phyloP scores from a whole-genome alignment of 2,113 vertebrate species.

The Triplophysa dalaica region DNA sequence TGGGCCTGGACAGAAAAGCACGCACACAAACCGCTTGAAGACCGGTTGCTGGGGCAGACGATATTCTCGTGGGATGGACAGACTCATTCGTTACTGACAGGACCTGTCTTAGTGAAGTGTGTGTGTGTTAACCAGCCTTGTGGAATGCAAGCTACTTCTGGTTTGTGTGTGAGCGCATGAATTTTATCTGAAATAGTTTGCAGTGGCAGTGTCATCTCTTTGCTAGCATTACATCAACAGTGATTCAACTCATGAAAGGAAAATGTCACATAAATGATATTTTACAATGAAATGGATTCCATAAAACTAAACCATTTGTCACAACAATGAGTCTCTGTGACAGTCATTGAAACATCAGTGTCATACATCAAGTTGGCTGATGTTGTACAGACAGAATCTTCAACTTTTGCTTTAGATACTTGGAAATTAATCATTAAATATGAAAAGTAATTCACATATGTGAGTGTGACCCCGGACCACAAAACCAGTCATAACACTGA shows the following conservation, averaged over 20 bases:
- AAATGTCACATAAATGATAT: background rate
- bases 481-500: no score
- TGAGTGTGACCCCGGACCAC: no score
- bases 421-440: background rate
- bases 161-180: background rate
- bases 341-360: background rate
- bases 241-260: background rate
- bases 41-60: slow-evolving; percentile 32
- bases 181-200: background rate
- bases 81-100: slow-evolving; percentile 37
- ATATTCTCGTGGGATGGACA: slow-evolving; percentile 40
- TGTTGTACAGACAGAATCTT: background rate
- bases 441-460: no score
- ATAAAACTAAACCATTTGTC: background rate
- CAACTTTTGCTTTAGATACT: background rate
- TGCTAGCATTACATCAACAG: background rate
- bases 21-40: background rate
- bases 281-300: background rate
- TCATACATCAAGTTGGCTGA: background rate
- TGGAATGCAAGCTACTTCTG: slow-evolving; percentile 32
- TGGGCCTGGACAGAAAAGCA: slow-evolving; percentile 12
- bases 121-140: slow-evolving; percentile 29
- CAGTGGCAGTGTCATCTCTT: background rate
- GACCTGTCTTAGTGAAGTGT: slow-evolving; percentile 28
- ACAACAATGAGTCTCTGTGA: background rate